These are phyloP conservation scores for Hoplostethus atlanticus DNA, from an alignment of 2,797 vertebrate species.

Conservation along the genomic window DNA sequence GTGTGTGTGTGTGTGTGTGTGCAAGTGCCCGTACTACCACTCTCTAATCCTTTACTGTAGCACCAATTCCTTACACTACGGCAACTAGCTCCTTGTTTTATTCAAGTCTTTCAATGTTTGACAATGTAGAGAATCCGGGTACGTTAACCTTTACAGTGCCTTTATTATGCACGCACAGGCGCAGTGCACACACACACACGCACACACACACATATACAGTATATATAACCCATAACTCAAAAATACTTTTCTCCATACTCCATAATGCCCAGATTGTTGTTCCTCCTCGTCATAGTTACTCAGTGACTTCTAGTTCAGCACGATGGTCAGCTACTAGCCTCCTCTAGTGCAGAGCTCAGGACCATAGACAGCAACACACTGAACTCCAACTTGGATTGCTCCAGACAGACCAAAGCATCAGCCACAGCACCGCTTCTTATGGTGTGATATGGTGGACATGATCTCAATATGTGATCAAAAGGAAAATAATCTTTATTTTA, in stretches of 20 bases:
- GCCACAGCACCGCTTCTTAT: slow-evolving; percentile 5
- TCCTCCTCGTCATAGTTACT: slow-evolving; percentile 10
- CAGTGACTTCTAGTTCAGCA: slow-evolving; percentile 16
- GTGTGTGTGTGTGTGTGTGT: no score
- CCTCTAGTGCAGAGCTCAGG: slow-evolving; percentile 30
- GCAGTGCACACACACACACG: neutral
- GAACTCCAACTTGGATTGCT: neutral
- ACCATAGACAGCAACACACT: slow-evolving; percentile 24
- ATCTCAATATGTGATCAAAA: slow-evolving; percentile 13
- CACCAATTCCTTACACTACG: slow-evolving; percentile 46
- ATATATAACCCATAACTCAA: neutral
- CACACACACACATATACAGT: neutral
- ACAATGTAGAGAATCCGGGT: slow-evolving; percentile 27
- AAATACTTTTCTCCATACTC: neutral
- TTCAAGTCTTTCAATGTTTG: slow-evolving; percentile 22
- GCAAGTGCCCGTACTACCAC: no score
- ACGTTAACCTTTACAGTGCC: slow-evolving; percentile 13
- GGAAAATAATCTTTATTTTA: slow-evolving; percentile 1
- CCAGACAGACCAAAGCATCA: slow-evolving; percentile 5
- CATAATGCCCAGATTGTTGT: neutral
- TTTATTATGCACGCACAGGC: neutral
- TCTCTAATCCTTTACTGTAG: slow-evolving; percentile 17
- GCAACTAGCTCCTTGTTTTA: slow-evolving; percentile 34
- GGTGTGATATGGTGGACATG: neutral
- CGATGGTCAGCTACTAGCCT: slow-evolving; percentile 23